Evolutionary conservation across 2,113 vertebrate genomes (phyloP).

Genomic region (Crotalus helleri): DNA sequence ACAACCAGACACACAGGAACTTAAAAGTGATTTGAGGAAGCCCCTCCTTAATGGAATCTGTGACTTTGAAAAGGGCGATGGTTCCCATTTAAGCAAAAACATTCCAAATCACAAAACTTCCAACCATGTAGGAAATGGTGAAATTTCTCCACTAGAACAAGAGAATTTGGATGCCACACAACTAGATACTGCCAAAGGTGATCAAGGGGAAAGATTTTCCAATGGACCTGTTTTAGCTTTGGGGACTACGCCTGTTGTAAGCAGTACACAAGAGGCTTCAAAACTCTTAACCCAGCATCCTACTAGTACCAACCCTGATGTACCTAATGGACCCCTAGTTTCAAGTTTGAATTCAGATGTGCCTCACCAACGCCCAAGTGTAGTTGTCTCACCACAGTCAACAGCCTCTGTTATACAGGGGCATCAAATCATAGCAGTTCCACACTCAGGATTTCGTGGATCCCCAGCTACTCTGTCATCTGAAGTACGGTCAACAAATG

Average conservation of each 20-base stretch:
- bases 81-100: conserved; percentile 94
- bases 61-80: conserved; percentile 92
- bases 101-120: conserved; percentile 99
- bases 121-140: conserved; percentile 98
- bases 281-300: conserved; percentile 76
- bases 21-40: conserved; percentile 87
- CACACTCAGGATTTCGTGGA: conserved; percentile 76
- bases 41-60: conserved; percentile 94
- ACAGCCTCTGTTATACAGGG: conserved; percentile 80
- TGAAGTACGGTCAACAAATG: conserved; percentile 83
- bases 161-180: conserved; percentile 80
- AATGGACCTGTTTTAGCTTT: conserved; percentile 88
- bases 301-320: conserved; percentile 79
- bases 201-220: conserved; percentile 89
- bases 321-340: conserved; percentile 91
- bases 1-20: conserved; percentile 73
- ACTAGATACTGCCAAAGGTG: conserved; percentile 98
- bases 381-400: conserved; percentile 82
- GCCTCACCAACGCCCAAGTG: conserved; percentile 87
- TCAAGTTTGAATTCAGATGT: conserved; percentile 83
- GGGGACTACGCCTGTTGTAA: conserved; percentile 74
- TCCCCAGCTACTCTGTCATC: conserved; percentile 73
- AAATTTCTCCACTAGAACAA: conserved; percentile 84
- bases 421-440: conserved; percentile 77
- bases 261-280: conserved; percentile 73